Base-by-base conservation (phyloP, 2,113 vertebrate genomes). In the Kryptolebias marmoratus region DNA sequence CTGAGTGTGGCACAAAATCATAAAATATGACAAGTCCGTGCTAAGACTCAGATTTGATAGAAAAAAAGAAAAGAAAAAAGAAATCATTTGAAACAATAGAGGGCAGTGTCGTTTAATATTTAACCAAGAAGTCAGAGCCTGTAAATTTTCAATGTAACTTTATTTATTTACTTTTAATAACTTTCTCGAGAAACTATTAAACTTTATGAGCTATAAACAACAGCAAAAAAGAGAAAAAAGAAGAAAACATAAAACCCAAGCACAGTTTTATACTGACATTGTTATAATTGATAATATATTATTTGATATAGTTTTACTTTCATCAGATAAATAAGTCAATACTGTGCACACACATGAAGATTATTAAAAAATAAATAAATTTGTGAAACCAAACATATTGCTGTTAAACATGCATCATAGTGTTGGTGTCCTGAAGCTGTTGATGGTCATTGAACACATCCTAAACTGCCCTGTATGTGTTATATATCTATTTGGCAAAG, bases 61-160 rank as follows among this genome's bases (percentile, higher is more conserved):
- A 52, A 9, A 22, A 22, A 11, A 54, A 28, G 28, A 10, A 54
- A 54, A 2, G 28, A 28, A 27, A 27, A 27, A 27, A 54, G 8
- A 18, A 72, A 32, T 2, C 0, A 8, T 5, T 6, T 44, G 14
- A 1, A 79, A 74, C 92, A 90, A 77, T 65, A 89, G 92, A 85
- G 85, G 92, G 85, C 89, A 93, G 85, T 89, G 71, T 89, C 89
- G 80, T 61, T 70, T 72, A 90, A 85, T 52, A 12, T 54, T 79
- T 77, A 55, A 44, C 4, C 27, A 16, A 60, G 22, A 64, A 49
- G 15, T 6, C n/a, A 64, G 5, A 4, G 1, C 11, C 18, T 4
- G 14, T 1, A 39, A 48, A 18, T 36, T 9, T 2, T 39, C 22
- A 66, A 39, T 0, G 45, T 53, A 2, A 5, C 10, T 11, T 45